Evolutionary conservation across 2,797 vertebrate genomes (phyloP).

Genomic region (Buceros bicornis): DNA sequence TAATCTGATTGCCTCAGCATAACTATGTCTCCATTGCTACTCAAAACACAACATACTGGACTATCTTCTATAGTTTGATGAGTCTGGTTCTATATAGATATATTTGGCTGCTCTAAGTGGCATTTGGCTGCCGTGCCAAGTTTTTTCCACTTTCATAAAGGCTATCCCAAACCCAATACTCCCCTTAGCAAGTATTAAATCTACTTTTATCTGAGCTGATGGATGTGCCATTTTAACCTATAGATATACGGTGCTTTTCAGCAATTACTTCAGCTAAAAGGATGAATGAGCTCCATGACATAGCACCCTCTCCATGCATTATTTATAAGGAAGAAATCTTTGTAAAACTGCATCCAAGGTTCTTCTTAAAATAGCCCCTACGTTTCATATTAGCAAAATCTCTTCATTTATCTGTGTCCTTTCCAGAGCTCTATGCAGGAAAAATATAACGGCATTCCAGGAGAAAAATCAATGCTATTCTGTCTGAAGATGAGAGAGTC

Average conservation of each 20-base stretch:
- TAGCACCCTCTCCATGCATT: constrained; percentile 40
- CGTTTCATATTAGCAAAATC: constrained; percentile 7
- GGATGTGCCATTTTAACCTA: constrained; percentile 43
- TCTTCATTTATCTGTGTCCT: constrained; percentile 49
- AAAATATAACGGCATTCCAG: constrained; percentile 40
- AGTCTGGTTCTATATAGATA: background rate
- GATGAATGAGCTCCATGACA: constrained; percentile 56
- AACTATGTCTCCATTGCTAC: background rate
- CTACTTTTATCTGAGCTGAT: constrained; percentile 27
- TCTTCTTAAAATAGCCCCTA: constrained; percentile 38
- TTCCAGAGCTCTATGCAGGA: constrained; percentile 22
- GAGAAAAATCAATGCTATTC: constrained; percentile 54
- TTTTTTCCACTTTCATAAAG: background rate
- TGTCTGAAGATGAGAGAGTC: constrained; percentile 6
- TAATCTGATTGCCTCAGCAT: background rate
- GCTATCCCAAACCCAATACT: background rate
- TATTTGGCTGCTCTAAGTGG: background rate
- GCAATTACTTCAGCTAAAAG: constrained; percentile 60
- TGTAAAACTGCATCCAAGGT: constrained; percentile 28
- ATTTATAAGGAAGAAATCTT: constrained; percentile 55
- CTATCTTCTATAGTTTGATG: background rate
- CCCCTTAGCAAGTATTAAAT: background rate
- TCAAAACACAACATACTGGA: background rate
- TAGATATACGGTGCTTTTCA: constrained; percentile 23
- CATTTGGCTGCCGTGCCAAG: background rate